phyloP scores from a whole-genome alignment of 2,888 invertebrate genomes.

The Lycocerus yunnanus region DNA sequence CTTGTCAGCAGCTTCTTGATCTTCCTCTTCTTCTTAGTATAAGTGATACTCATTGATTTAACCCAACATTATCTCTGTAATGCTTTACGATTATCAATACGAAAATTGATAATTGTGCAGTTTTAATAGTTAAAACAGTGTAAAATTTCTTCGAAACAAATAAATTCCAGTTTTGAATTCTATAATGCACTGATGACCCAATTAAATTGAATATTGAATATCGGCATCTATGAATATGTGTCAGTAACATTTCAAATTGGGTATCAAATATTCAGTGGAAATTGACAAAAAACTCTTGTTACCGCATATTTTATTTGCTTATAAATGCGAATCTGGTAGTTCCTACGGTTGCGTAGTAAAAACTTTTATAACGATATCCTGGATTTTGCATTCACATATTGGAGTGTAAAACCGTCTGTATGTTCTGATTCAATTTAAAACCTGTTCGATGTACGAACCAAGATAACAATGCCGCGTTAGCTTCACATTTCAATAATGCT shows the following conservation, averaged over 20 bases:
- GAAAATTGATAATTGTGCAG: background rate
- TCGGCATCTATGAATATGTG: conserved; percentile 1
- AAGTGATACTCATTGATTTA: background rate
- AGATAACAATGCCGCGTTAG: conserved; percentile 14
- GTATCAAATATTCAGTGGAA: conserved; percentile 19
- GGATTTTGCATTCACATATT: conserved; percentile 15
- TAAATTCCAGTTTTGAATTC: background rate
- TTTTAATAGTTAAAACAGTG: background rate
- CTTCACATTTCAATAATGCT: background rate
- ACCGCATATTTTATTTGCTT: conserved; percentile 19
- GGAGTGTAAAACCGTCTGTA: conserved; percentile 18
- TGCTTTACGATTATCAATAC: background rate
- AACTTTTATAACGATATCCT: conserved; percentile 19
- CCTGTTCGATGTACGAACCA: conserved; percentile 4
- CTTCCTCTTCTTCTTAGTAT: background rate
- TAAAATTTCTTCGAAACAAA: background rate
- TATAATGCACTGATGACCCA: background rate
- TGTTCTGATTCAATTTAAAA: conserved; percentile 16
- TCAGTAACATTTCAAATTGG: conserved; percentile 18
- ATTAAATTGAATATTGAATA: background rate
- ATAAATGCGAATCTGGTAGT: conserved; percentile 16
- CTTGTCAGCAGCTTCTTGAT: background rate
- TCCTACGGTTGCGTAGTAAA: conserved; percentile 13
- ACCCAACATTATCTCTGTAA: background rate
- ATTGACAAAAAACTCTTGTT: conserved; percentile 19